phyloP scores from a whole-genome alignment of 2,888 invertebrate species.

The Acheta domesticus region DNA sequence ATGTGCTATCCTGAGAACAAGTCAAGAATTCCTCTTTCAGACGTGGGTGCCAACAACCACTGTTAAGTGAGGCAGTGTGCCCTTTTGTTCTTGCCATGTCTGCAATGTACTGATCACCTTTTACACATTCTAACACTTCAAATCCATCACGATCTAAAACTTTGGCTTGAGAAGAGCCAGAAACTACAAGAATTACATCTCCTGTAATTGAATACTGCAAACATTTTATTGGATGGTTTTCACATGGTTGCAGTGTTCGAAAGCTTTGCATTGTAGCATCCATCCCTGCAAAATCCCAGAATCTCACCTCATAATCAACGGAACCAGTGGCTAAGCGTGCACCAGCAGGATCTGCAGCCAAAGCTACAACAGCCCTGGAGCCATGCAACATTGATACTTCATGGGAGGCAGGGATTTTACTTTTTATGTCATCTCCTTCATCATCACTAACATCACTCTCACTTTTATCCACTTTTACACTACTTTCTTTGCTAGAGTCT shows the following conservation, averaged over 20 bases:
- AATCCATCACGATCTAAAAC: constrained; percentile 92
- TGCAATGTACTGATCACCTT: constrained; percentile 93
- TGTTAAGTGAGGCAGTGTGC: constrained; percentile 85
- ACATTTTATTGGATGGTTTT: constrained; percentile 85
- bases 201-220: constrained; percentile 92
- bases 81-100: constrained; percentile 94
- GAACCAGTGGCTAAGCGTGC: constrained; percentile 88
- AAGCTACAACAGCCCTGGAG: constrained; percentile 79
- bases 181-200: constrained; percentile 86
- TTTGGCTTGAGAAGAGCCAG: constrained; percentile 90
- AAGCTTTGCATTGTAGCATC: constrained; percentile 88
- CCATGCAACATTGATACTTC: constrained; percentile 88
- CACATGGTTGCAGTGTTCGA: constrained; percentile 89
- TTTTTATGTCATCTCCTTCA: constrained; percentile 29
- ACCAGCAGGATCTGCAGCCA: constrained; percentile 91
- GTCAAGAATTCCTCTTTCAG: constrained; percentile 90
- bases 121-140: constrained; percentile 86
- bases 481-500: constrained; percentile 29
- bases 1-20: constrained; percentile 88
- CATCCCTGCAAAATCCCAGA: constrained; percentile 99
- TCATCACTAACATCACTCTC: constrained; percentile 43
- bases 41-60: constrained; percentile 92
- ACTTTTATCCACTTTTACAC: constrained; percentile 21
- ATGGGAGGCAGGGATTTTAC: constrained; percentile 68
- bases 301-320: constrained; percentile 91